Conservation (phyloP, 1,140 invertebrate species). For the Polyergus mexicanus region DNA sequence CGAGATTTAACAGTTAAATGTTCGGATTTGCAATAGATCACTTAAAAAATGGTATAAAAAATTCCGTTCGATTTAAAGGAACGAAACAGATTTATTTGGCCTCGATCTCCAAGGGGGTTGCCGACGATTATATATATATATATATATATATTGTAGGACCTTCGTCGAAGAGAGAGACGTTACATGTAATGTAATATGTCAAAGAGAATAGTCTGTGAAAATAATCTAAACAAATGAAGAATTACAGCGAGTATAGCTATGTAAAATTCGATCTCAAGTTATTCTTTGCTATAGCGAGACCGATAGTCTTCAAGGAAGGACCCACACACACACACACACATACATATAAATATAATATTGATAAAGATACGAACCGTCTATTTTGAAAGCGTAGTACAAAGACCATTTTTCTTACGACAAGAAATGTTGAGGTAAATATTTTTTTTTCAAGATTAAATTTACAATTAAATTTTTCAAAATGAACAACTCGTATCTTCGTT, state of each 20-base stretch:
- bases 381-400: conserved; percentile 4
- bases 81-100: background rate
- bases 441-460: background rate
- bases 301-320: conserved; percentile 63
- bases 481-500: conserved; percentile 55
- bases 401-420: background rate
- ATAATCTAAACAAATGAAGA: background rate
- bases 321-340: background rate
- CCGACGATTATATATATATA: conserved; percentile 11
- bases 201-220: conserved; percentile 9
- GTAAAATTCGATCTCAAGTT: background rate
- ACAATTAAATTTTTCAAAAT: background rate
- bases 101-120: conserved; percentile 54
- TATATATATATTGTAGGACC: conserved; percentile 40
- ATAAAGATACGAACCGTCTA: conserved; percentile 51
- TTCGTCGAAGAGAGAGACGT: conserved; percentile 63
- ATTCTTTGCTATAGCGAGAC: background rate
- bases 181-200: background rate
- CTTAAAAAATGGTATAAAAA: background rate
- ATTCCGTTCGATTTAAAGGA: background rate
- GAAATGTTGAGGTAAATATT: background rate
- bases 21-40: background rate
- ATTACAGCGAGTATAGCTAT: background rate
- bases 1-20: background rate
- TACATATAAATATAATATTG: conserved; percentile 12